These are phyloP conservation scores for Chiloscyllium plagiosum DNA, from an alignment of 2,113 vertebrate species.

Conservation along the genomic window DNA sequence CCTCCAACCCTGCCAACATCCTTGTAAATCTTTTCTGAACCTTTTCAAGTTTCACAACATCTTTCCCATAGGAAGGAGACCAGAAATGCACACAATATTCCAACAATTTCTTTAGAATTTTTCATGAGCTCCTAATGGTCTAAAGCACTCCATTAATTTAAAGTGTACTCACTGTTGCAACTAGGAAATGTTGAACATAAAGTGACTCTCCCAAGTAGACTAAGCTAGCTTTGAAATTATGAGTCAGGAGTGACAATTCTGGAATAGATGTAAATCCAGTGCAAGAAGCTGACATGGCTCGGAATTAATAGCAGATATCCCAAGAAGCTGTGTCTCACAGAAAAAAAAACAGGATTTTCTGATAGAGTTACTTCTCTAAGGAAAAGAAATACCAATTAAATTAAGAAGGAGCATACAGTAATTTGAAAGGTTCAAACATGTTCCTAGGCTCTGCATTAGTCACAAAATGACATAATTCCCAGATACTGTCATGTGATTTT, in stretches of 20 bases:
- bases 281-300: not conserved
- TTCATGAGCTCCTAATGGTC: not conserved
- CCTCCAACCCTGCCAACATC: too few relatives aligned
- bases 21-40: too few relatives aligned
- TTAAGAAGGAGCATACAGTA: not conserved
- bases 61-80: too few relatives aligned
- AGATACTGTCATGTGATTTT: not conserved
- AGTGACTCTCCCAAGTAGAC: not conserved
- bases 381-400: not conserved
- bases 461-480: not conserved
- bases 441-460: not conserved
- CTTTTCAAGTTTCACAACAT: too few relatives aligned
- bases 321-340: not conserved
- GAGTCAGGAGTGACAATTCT: not conserved
- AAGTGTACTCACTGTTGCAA: not conserved
- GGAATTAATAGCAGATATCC: not conserved
- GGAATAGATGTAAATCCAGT: not conserved
- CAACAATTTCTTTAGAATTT: not conserved
- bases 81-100: too few relatives aligned
- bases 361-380: not conserved
- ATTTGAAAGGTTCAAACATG: not conserved
- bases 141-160: not conserved
- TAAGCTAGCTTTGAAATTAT: not conserved
- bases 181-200: not conserved
- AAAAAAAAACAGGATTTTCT: not conserved